These are phyloP conservation scores for Caenorhabditis sp. DNA, from an alignment of 2,888 invertebrate species.

Conservation along the genomic window DNA sequence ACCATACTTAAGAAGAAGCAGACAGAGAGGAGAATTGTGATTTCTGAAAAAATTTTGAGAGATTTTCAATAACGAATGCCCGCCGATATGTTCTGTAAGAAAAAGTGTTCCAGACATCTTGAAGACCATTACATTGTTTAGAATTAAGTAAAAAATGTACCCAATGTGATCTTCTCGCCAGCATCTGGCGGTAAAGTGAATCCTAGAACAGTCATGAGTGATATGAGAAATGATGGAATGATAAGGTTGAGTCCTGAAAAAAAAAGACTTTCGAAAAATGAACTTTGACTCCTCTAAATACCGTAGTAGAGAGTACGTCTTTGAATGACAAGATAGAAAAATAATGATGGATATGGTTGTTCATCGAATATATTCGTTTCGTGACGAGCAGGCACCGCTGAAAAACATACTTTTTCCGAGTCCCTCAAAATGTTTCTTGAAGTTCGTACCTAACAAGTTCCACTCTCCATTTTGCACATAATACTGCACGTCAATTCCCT, in stretches of 20 bases:
- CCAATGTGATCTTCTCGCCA: conserved; percentile 97
- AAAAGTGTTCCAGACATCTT: no score
- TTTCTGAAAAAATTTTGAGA: conserved; percentile 61
- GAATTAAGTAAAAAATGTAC: conserved; percentile 81
- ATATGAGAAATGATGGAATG: conserved; percentile 97
- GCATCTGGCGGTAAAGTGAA: conserved; percentile 99
- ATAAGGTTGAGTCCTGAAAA: conserved; percentile 91
- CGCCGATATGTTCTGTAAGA: no score
- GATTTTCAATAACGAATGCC: no score
- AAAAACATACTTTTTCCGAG: conserved; percentile 4
- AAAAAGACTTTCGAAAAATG: not conserved
- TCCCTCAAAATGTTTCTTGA: no score
- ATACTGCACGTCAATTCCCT: conserved; percentile 83
- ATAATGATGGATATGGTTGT: conserved; percentile 88
- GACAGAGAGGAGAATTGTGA: conserved; percentile 85
- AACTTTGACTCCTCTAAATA: not conserved
- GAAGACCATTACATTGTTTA: no score
- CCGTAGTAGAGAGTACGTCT: conserved; percentile 96
- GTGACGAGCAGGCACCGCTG: conserved; percentile 69
- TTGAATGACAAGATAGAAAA: conserved; percentile 94
- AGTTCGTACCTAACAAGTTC: conserved; percentile 88
- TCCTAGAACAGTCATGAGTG: conserved; percentile 97
- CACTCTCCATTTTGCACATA: conserved; percentile 99
- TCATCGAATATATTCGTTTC: conserved; percentile 90
- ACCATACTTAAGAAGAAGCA: conserved; percentile 98